These are phyloP conservation scores for Lapara coniferarum DNA, from an alignment of 2,888 invertebrate species.

Conservation along the genomic window DNA sequence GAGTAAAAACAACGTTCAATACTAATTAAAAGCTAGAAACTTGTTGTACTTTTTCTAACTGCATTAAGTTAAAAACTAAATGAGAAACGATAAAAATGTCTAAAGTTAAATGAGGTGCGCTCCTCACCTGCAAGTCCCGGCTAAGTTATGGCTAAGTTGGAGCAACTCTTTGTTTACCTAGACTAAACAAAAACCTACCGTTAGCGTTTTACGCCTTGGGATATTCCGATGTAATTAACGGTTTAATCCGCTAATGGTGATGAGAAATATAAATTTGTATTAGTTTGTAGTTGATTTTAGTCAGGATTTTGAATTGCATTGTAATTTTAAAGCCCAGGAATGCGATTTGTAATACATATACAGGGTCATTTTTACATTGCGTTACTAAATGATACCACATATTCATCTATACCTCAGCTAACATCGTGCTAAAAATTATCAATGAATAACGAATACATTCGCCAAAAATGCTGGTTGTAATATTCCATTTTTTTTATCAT, in stretches of 20 bases:
- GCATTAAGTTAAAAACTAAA: conserved; percentile 18
- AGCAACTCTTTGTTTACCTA: conserved; percentile 25
- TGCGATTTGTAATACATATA: no score
- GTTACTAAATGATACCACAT: no score
- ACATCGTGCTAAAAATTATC: no score
- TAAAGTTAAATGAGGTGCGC: conserved; percentile 50
- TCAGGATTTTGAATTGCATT: no score
- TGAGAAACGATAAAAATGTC: conserved; percentile 46
- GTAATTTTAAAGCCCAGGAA: no score
- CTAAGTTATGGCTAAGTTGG: conserved; percentile 36
- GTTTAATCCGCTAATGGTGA: background rate
- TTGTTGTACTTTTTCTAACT: conserved; percentile 14
- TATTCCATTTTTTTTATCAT: no score
- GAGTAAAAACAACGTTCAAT: conserved; percentile 9
- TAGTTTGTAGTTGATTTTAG: background rate
- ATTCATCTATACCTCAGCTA: no score
- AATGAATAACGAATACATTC: no score
- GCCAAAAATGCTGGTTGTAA: no score
- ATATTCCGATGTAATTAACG: conserved; percentile 7
- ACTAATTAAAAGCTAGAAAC: conserved; percentile 29
- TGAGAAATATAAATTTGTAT: background rate
- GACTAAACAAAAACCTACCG: conserved; percentile 17
- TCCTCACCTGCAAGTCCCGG: conserved; percentile 46
- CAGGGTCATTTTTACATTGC: no score
- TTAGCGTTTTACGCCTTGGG: background rate